Evolutionary conservation across 30 jellyfish, hydroid and myxozoan species (phyloP).

Genomic region (Aurelia sp.): DNA sequence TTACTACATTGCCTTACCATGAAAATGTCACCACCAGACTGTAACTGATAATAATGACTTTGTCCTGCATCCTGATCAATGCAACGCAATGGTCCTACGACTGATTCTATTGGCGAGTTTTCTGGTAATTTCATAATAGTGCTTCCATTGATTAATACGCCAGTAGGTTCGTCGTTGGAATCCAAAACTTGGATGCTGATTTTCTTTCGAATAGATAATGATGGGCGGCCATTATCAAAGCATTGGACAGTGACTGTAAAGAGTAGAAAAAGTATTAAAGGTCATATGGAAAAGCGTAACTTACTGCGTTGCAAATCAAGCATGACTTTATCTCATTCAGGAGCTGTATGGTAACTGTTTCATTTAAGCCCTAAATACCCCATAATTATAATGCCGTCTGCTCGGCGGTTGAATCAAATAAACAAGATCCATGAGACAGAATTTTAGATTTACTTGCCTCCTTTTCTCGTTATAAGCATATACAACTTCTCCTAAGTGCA

Average conservation of each 20-base stretch:
- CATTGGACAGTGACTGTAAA: conserved; percentile 68
- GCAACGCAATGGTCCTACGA: conserved; percentile 68
- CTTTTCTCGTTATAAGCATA: no score
- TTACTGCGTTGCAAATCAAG: not conserved
- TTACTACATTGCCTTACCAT: not conserved
- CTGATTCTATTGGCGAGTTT: conserved; percentile 67
- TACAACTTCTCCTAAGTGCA: no score
- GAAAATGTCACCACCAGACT: not conserved
- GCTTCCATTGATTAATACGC: conserved; percentile 41
- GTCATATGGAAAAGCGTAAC: not conserved
- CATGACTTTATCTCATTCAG: no score
- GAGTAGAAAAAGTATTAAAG: not conserved
- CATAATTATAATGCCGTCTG: no score
- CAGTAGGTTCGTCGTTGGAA: conserved; percentile 81
- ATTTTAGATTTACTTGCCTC: no score
- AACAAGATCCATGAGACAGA: no score
- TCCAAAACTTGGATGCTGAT: conserved; percentile 60
- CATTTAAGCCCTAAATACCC: no score
- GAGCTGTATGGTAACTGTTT: no score
- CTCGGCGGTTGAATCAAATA: no score
- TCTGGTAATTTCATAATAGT: conserved; percentile 40
- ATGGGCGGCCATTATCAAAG: conserved; percentile 85
- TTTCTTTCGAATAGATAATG: conserved; percentile 28
- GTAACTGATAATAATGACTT: conserved; percentile 38
- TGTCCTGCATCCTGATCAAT: conserved; percentile 83